Conservation (phyloP, 2,888 invertebrate species). For the Cantharis rufa region DNA sequence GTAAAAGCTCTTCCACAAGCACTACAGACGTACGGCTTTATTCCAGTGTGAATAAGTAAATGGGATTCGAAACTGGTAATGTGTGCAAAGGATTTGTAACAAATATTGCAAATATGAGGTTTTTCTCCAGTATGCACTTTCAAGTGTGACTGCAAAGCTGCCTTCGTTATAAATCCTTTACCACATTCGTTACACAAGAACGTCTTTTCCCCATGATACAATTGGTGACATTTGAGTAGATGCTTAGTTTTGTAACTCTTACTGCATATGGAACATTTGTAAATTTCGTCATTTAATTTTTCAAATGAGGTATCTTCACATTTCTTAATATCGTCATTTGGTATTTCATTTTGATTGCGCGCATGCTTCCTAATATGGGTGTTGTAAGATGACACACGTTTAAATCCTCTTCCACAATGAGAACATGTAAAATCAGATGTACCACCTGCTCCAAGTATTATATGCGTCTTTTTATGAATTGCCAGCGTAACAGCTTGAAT, state of each 20-base stretch:
- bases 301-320: slow-evolving; percentile 11
- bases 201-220: slow-evolving; percentile 36
- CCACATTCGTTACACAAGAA: slow-evolving; percentile 42
- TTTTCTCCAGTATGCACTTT: slow-evolving; percentile 43
- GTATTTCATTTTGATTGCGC: not conserved
- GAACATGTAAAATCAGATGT: slow-evolving; percentile 36
- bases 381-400: slow-evolving; percentile 24
- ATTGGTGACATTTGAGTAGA: slow-evolving; percentile 31
- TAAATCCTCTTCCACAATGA: slow-evolving; percentile 30
- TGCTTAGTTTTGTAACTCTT: slow-evolving; percentile 32
- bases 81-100: slow-evolving; percentile 45
- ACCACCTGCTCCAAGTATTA: slow-evolving; percentile 22
- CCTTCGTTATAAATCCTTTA: slow-evolving; percentile 37
- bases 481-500: slow-evolving; percentile 27
- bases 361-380: slow-evolving; percentile 19
- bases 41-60: slow-evolving; percentile 50
- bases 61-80: slow-evolving; percentile 39
- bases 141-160: slow-evolving; percentile 42
- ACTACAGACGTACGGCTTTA: slow-evolving; percentile 52
- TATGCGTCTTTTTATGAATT: slow-evolving; percentile 50
- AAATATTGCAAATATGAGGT: slow-evolving; percentile 42
- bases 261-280: slow-evolving; percentile 28
- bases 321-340: not conserved
- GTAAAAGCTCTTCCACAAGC: slow-evolving; percentile 50
- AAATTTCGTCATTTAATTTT: not conserved